Conservation (phyloP, 2,888 invertebrate genomes). For the Saturnia japonica region DNA sequence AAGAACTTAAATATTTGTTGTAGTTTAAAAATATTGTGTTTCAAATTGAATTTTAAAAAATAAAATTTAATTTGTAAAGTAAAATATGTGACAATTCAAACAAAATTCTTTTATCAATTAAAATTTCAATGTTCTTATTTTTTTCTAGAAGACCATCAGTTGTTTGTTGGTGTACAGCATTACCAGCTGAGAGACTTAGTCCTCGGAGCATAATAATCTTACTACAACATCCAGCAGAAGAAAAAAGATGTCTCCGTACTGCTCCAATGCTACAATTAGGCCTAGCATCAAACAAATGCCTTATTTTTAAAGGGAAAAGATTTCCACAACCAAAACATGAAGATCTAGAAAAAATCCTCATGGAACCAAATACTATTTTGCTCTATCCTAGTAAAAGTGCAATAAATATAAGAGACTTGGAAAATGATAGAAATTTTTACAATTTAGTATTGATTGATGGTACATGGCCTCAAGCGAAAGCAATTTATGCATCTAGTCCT, state of each 20-base stretch:
- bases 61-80: background rate
- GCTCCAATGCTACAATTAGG: slow-evolving; percentile 94
- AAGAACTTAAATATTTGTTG: background rate
- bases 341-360: slow-evolving; percentile 85
- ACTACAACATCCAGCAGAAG: slow-evolving; percentile 96
- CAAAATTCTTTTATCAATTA: background rate
- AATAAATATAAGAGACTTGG: slow-evolving; percentile 83
- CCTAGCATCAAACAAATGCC: slow-evolving; percentile 87
- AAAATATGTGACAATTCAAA: background rate
- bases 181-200: slow-evolving; percentile 86
- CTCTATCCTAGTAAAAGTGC: slow-evolving; percentile 91
- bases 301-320: slow-evolving; percentile 90
- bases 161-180: slow-evolving; percentile 95
- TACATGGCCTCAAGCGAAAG: slow-evolving; percentile 97
- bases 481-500: slow-evolving; percentile 92
- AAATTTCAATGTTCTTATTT: slow-evolving; percentile 13
- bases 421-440: slow-evolving; percentile 79
- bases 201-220: slow-evolving; percentile 89
- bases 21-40: background rate
- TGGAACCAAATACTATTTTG: slow-evolving; percentile 86
- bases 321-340: slow-evolving; percentile 88
- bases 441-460: slow-evolving; percentile 95
- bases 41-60: background rate
- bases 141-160: slow-evolving; percentile 87
- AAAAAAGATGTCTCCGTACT: slow-evolving; percentile 93